Conservation (phyloP, 1,140 invertebrate genomes). For the Protaetia brevitarsis region DNA sequence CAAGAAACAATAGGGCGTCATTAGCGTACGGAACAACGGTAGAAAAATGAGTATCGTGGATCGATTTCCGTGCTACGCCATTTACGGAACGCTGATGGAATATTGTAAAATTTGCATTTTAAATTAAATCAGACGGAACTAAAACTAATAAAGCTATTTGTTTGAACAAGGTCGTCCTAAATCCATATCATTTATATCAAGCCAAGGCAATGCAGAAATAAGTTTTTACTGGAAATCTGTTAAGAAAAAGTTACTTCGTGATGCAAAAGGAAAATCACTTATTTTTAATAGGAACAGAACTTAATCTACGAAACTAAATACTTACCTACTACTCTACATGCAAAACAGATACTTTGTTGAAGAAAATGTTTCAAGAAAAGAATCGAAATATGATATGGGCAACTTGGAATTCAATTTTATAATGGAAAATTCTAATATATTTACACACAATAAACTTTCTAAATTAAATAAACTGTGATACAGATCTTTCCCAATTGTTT, state of each 20-base stretch:
- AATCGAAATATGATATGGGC: no score
- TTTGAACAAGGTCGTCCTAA: neutral
- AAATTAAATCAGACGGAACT: neutral
- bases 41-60: neutral
- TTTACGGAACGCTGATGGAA: neutral
- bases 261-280: no score
- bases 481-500: no score
- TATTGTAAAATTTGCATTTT: neutral
- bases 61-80: neutral
- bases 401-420: no score
- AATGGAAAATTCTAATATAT: no score
- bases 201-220: neutral
- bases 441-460: no score
- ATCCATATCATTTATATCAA: neutral
- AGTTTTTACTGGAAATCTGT: neutral
- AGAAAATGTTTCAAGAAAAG: no score
- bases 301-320: no score
- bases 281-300: no score
- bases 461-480: no score
- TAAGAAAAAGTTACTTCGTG: neutral
- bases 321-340: no score
- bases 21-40: neutral
- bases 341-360: no score
- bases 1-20: constrained; percentile 11
- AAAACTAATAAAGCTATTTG: constrained; percentile 5